A percentile compares a stretch with the other conserved stretches of the same genome.
Evolutionary conservation across 2,113 vertebrate genomes (phyloP).

Genomic region (Sebastes fasciatus): DNA sequence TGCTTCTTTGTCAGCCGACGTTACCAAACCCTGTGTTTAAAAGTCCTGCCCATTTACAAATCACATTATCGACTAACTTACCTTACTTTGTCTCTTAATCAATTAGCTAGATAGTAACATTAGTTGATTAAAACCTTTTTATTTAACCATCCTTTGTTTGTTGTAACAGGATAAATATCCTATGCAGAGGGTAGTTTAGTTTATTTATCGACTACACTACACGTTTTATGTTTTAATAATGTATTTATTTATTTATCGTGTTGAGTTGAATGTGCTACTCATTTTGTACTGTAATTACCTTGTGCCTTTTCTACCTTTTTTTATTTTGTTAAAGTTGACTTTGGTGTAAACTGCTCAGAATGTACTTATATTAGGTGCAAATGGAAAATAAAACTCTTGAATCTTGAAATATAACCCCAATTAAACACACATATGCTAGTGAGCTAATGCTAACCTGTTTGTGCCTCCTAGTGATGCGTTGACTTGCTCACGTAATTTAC

Average conservation of each 20-base stretch:
- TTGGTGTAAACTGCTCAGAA: no score
- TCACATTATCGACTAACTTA: background rate
- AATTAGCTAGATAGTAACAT: background rate
- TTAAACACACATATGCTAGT: constrained; percentile 51
- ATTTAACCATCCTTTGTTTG: background rate
- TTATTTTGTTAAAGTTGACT: no score
- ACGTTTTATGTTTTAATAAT: no score
- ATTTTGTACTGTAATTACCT: no score
- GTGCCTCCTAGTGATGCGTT: background rate
- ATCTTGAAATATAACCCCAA: constrained; percentile 1
- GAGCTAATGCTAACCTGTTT: constrained; percentile 37
- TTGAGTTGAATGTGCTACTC: no score
- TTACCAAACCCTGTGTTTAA: background rate
- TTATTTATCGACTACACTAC: no score
- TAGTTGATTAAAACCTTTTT: background rate
- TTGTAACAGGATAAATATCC: background rate
- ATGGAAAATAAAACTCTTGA: no score
- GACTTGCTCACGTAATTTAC: background rate
- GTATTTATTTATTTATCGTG: no score
- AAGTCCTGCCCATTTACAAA: background rate
- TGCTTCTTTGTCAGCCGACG: constrained; percentile 6
- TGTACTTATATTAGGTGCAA: no score
- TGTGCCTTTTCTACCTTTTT: no score
- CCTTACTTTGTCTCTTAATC: background rate
- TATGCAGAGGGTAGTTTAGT: no score